Evolutionary conservation across 2,888 invertebrate genomes (phyloP).

Genomic region (Pyralis farinalis): DNA sequence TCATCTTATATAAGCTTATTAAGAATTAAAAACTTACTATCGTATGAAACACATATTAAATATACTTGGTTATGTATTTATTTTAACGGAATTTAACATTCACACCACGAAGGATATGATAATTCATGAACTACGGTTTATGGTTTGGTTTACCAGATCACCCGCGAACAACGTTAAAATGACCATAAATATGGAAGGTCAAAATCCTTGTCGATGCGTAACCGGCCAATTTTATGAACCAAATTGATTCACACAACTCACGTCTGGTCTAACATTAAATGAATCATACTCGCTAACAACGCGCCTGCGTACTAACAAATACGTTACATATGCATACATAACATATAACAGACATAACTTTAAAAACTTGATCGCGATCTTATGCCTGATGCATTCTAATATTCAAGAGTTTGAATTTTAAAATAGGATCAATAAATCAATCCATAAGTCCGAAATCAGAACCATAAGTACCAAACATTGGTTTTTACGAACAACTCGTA

Average conservation of each 20-base stretch:
- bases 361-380: constrained; percentile 1
- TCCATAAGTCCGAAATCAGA: no score
- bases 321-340: constrained; percentile 3
- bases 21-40: no score
- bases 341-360: neutral
- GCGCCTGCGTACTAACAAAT: constrained; percentile 8
- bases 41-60: no score
- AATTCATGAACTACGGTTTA: constrained; percentile 48
- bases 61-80: no score
- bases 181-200: constrained; percentile 55
- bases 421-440: no score
- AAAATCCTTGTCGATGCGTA: constrained; percentile 41
- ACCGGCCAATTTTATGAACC: constrained; percentile 32
- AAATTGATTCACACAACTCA: constrained; percentile 38
- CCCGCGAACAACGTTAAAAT: constrained; percentile 39
- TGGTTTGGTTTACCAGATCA: constrained; percentile 30
- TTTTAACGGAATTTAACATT: constrained; percentile 26
- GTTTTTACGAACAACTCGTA: no score
- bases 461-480: no score
- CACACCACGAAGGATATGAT: constrained; percentile 26
- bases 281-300: constrained; percentile 29
- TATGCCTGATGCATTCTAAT: constrained; percentile 5
- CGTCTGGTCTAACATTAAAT: constrained; percentile 24
- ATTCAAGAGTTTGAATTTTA: neutral
- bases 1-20: no score